Evolutionary conservation across 2,797 vertebrate genomes (phyloP).

Genomic region (Diplodus puntazzo): DNA sequence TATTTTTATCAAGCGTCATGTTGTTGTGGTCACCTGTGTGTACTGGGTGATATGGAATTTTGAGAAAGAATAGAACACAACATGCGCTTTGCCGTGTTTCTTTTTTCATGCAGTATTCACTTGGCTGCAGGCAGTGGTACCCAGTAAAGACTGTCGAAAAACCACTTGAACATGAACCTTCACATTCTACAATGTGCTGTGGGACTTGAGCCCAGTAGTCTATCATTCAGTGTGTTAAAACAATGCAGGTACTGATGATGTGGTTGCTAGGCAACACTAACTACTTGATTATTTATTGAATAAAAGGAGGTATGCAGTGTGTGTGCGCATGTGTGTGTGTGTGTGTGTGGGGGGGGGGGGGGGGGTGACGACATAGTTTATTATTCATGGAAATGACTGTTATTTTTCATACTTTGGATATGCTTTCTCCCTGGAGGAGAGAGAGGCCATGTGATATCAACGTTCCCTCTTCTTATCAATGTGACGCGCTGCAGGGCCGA

Average conservation of each 20-base stretch:
- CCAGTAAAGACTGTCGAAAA: constrained; percentile 33
- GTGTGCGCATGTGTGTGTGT: too few relatives aligned
- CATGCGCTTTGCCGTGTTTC: not conserved
- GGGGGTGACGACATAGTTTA: constrained; percentile 45
- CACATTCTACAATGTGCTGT: constrained; percentile 52
- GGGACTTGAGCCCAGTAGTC: constrained; percentile 62
- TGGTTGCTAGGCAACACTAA: constrained; percentile 85
- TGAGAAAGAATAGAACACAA: not conserved
- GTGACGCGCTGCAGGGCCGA: constrained; percentile 52
- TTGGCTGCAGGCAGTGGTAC: constrained; percentile 22
- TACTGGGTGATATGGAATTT: not conserved
- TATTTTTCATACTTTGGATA: constrained; percentile 73
- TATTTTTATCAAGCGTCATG: not conserved
- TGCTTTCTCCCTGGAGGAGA: constrained; percentile 60
- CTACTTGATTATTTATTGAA: constrained; percentile 82
- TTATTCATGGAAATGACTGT: constrained; percentile 78
- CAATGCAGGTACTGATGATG: constrained; percentile 76
- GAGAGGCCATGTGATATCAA: constrained; percentile 58
- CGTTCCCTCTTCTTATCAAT: constrained; percentile 64
- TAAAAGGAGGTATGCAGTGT: constrained; percentile 56
- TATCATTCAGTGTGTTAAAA: constrained; percentile 76
- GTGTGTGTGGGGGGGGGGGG: not conserved
- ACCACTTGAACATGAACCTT: constrained; percentile 56
- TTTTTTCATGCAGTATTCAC: not conserved
- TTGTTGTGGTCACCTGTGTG: not conserved